phyloP scores from a whole-genome alignment of 2,113 vertebrate species.

The zebrafish (Danio rerio) region GRCz12tu NC_133186.1:5235001-5235500 shows the following conservation, averaged over 20 bases:
- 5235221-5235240: slow-evolving; percentile 11
- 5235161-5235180: background rate
- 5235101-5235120: background rate
- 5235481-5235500: slow-evolving; percentile 41
- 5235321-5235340: slow-evolving; percentile 31
- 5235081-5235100: too few species aligned
- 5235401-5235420: slow-evolving; percentile 10
- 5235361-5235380: slow-evolving; percentile 15
- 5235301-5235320: slow-evolving; percentile 33
- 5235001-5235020: too few species aligned
- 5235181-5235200: background rate
- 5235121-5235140: background rate
- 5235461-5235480: slow-evolving; percentile 12
- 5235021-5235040: too few species aligned
- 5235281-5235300: slow-evolving; percentile 32
- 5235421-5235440: slow-evolving; percentile 16
- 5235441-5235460: slow-evolving; percentile 11
- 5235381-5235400: background rate
- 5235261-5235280: slow-evolving; percentile 23
- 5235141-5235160: background rate
- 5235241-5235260: background rate
- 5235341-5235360: slow-evolving; percentile 5
- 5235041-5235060: too few species aligned
- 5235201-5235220: background rate
- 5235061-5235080: too few species aligned